Conservation (phyloP, 2,113 vertebrate genomes). For the Laticauda colubrina region DNA sequence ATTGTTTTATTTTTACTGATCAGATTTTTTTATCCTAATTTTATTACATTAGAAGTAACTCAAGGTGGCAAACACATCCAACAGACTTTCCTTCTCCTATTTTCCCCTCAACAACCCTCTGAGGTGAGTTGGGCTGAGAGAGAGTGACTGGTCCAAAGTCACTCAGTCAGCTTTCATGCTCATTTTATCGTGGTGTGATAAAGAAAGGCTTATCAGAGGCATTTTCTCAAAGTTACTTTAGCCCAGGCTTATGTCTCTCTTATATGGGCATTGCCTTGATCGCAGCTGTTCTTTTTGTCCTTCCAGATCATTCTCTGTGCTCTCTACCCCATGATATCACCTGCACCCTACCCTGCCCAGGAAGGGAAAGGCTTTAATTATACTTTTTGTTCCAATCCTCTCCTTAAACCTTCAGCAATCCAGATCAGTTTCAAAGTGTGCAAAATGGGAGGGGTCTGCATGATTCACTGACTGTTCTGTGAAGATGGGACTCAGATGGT, state of each 20-base stretch:
- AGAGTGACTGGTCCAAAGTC: no score
- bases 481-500: not conserved
- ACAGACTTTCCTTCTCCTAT: no score
- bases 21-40: no score
- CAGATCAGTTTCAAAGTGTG: not conserved
- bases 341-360: not conserved
- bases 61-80: no score
- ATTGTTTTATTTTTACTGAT: not conserved
- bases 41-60: no score
- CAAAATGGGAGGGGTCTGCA: not conserved
- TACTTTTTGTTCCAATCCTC: not conserved
- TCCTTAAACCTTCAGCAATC: not conserved
- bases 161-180: no score
- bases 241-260: not conserved
- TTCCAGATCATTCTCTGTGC: not conserved
- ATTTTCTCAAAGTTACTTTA: not conserved
- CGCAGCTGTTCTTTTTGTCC: not conserved
- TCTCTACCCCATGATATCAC: not conserved
- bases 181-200: not conserved
- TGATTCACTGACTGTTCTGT: not conserved
- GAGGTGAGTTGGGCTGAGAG: no score
- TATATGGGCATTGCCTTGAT: not conserved
- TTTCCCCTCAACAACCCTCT: no score
- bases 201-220: not conserved
- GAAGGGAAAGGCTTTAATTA: not conserved